Base-by-base conservation (phyloP, 2,888 invertebrate genomes). In the Serripes groenlandicus region DNA sequence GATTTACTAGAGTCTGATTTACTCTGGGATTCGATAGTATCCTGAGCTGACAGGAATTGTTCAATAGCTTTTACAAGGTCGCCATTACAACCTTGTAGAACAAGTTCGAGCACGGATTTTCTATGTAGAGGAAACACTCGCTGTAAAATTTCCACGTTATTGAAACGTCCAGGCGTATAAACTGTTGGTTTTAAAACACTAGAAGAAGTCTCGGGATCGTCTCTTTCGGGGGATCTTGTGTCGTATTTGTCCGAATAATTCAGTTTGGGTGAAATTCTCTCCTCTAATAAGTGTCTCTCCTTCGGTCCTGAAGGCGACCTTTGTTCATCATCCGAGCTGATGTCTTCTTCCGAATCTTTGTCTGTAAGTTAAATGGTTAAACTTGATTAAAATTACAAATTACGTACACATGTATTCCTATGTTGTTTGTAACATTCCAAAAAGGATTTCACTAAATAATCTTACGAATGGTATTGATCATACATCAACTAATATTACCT, bases 31-130 rank as follows among this genome's bases (percentile, higher is more conserved):
- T 91, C 82, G 23, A 93, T 85, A 0, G 93, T 93, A 83, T 94
- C 94, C 76, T 93, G 93, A 2, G 94, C 94, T 2, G 94, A 94
- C 28, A 96, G 94, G 92, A 98, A 97, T 92, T 98, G 98, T 93
- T 98, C 98, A 74, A 98, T 98, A 9, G 98, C 97, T 90, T 97
- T 97, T 21, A 98, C 96, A 68, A 99, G 95, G 93, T 99, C 98
- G 88, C 98, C 97, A 93, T 98, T 98, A 94, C 98, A 98, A 49
- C 98, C 96, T 88, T 98, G 97, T 62, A 99, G 95, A n/a, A 98
- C 98, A 88, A 98, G 95, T 93, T 99, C 98, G 71, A 99, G 95
- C 0, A 98, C 98, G 0, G 97, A 96, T 93, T 98, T 98, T 91
- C 98, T 97, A 91, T 97, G 97, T 56, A 94, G 91, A 0, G 98